Evolutionary conservation across 2,113 vertebrate genomes (phyloP).

Genomic region (Scophthalmus maximus): DNA sequence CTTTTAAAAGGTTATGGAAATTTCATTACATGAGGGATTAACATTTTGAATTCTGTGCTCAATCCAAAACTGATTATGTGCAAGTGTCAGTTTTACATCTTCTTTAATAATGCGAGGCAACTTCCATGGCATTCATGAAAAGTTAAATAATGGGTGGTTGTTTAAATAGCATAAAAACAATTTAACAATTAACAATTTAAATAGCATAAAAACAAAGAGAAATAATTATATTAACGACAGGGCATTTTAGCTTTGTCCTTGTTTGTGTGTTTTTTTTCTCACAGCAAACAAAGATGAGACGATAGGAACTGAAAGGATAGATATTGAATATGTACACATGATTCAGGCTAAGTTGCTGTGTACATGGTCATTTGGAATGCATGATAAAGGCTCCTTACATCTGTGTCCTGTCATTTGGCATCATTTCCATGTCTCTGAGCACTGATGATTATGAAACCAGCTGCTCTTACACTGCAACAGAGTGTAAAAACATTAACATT

Average conservation of each 20-base stretch:
- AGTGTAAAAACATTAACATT: background rate
- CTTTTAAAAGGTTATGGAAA: background rate
- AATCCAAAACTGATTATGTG: background rate
- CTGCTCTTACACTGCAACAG: conserved; percentile 37
- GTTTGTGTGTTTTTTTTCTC: background rate
- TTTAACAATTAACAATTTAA: too few species aligned
- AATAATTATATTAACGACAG: background rate
- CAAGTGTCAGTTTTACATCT: background rate
- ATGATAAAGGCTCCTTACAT: conserved; percentile 36
- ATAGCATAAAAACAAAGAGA: background rate
- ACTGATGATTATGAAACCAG: conserved; percentile 35
- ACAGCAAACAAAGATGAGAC: conserved; percentile 1
- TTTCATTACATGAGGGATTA: background rate
- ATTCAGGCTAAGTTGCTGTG: background rate
- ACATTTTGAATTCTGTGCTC: background rate
- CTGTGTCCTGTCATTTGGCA: conserved; percentile 52
- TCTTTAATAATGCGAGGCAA: background rate
- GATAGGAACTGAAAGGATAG: background rate
- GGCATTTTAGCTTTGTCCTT: background rate
- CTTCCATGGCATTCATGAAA: background rate
- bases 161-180: background rate
- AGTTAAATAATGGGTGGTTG: conserved; percentile 29
- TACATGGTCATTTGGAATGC: conserved; percentile 17
- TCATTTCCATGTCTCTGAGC: conserved; percentile 60
- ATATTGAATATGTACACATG: background rate